Evolutionary conservation across 2,797 vertebrate species (phyloP), one percentile per base, ranked within the genome.

Genomic region (Sylvia borin): DNA sequence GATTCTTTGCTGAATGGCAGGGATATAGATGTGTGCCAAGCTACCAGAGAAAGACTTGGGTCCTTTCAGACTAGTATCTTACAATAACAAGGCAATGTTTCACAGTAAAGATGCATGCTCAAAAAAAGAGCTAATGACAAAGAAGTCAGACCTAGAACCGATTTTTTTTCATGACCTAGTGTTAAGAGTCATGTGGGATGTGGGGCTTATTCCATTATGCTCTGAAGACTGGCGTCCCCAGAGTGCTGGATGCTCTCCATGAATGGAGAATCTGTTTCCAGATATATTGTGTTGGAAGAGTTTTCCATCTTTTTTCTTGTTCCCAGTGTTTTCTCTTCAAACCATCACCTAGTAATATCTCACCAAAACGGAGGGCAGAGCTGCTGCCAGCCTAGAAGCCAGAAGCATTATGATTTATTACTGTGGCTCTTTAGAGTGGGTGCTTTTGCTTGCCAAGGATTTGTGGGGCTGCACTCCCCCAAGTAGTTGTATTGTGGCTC

Each of bases 341-440:
- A 85, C 45, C 21, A 42, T 4, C 21, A 42, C 8, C 18, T 42
- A 50, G 4, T 18, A 80, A 32, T 34, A 54, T 13, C 21, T 71
- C n/a, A n/a, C 17, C 24, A 55, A 58, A 68, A 55, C 50, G 18
- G 38, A 58, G 8, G 8, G 32, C 19, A 91, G 64, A 92, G 43
- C 80, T 73, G 70, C 58, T 16, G 51, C 25, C 10, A 26, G 22
- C 51, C 54, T 58, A 32, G 42, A 60, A 85, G 9, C 18, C 26
- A 80, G 85, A 22, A 78, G 10, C n/a, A 43, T 31, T 36, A 42
- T 25, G 40, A 60, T 85, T 94, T 79, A 64, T 54, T 45, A 61
- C n/a, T 0, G 0, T 45, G 67, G n/a, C 22, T 72, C 43, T 82
- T 54, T 21, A 16, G 34, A 47, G 32, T 0, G 4, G 5, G 15